A percentile compares a stretch with the other conserved stretches of the same genome.
phyloP scores from a whole-genome alignment of 2,797 vertebrate genomes.

The Chelidonichthys spinosus region DNA sequence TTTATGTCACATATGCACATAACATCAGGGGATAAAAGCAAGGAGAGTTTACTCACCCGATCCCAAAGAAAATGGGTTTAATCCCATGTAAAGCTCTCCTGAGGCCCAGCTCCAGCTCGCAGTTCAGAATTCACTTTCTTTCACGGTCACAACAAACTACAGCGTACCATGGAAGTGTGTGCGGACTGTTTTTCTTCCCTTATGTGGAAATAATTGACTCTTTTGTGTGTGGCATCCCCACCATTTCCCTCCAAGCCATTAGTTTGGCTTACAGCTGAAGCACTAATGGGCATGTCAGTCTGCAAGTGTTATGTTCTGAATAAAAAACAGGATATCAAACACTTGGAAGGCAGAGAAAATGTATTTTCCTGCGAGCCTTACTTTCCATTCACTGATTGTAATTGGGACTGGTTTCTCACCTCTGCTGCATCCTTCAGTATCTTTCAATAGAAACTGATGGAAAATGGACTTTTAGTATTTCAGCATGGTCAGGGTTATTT shows the following conservation, averaged over 20 bases:
- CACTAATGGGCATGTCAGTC: conserved; percentile 15
- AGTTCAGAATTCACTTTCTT: conserved; percentile 1
- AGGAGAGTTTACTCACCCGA: neutral
- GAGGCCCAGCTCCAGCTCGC: conserved; percentile 9
- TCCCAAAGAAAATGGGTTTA: conserved; percentile 38
- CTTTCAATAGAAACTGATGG: neutral
- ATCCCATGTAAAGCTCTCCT: conserved; percentile 35
- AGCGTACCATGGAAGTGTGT: neutral
- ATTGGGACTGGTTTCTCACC: neutral
- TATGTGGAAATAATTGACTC: neutral
- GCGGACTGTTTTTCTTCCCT: neutral
- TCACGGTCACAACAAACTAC: neutral
- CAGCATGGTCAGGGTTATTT: neutral
- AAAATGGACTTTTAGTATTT: neutral
- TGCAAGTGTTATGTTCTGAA: neutral
- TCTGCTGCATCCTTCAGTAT: neutral
- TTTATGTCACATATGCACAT: neutral
- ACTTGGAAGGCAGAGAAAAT: neutral
- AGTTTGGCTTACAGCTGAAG: conserved; percentile 11
- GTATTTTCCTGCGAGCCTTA: neutral
- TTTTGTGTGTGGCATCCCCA: neutral
- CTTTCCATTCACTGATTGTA: neutral
- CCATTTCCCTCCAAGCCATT: conserved; percentile 10
- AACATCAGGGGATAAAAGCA: neutral
- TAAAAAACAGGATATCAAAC: conserved; percentile 10